phyloP scores from a whole-genome alignment of 2,113 vertebrate species.

The Archilochus colubris region DNA sequence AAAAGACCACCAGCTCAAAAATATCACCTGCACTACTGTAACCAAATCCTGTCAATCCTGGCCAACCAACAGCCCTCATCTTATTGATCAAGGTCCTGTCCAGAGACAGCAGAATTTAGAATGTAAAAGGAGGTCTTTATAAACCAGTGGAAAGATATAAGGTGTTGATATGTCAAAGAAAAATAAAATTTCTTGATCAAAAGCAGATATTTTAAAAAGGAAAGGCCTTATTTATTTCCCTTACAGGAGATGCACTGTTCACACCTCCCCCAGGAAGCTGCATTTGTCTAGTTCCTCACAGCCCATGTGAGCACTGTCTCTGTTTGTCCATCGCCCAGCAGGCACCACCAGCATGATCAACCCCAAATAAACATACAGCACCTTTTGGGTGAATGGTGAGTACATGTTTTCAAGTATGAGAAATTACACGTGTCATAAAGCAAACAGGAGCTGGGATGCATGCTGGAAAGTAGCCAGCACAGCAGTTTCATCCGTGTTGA shows the following conservation, averaged over 20 bases:
- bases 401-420: constrained; percentile 35
- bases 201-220: not conserved
- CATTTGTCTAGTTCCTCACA: not conserved
- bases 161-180: not conserved
- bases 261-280: not conserved
- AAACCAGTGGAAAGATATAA: not conserved
- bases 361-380: not conserved
- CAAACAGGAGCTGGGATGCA: accelerated
- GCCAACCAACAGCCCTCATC: not conserved
- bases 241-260: not conserved
- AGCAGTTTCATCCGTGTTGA: not conserved
- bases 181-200: not conserved
- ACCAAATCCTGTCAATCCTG: not conserved
- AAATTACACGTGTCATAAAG: not conserved
- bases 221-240: not conserved
- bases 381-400: not conserved
- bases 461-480: not conserved
- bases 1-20: not conserved
- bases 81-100: not conserved
- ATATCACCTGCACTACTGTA: not conserved
- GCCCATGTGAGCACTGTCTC: not conserved
- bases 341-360: not conserved
- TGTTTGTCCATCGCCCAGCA: not conserved
- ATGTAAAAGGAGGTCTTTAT: not conserved
- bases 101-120: not conserved